Conservation (phyloP, 2,797 vertebrate species). For the Aulostomus chinensis region DNA sequence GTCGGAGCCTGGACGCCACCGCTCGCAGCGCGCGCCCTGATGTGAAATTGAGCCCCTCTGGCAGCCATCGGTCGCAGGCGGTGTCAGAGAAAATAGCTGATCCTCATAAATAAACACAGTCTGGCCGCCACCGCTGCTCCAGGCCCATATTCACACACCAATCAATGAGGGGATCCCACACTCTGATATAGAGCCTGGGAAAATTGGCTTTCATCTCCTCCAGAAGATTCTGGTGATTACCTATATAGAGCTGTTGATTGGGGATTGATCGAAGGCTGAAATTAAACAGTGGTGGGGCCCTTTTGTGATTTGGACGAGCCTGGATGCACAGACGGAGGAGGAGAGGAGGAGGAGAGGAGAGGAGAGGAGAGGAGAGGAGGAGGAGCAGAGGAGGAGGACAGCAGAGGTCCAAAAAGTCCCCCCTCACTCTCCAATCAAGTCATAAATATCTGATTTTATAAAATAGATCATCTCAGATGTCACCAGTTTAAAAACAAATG, state of each 20-base stretch:
- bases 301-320: slow-evolving; percentile 55
- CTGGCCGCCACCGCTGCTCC: slow-evolving; percentile 30
- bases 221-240: slow-evolving; percentile 71
- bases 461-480: too few species aligned
- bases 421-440: slow-evolving; percentile 12
- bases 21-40: too few species aligned
- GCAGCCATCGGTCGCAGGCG: slow-evolving; percentile 48
- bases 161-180: slow-evolving; percentile 71
- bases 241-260: slow-evolving; percentile 67
- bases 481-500: too few species aligned
- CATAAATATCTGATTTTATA: slow-evolving; percentile 11
- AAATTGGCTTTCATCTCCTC: slow-evolving; percentile 71
- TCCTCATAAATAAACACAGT: slow-evolving; percentile 66
- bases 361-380: not conserved
- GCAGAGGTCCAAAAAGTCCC: slow-evolving; percentile 23
- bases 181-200: slow-evolving; percentile 47
- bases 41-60: slow-evolving; percentile 37
- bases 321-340: slow-evolving; percentile 44
- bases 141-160: slow-evolving; percentile 57
- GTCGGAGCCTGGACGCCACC: too few species aligned
- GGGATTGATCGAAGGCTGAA: slow-evolving; percentile 73
- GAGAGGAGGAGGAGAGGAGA: slow-evolving; percentile 5
- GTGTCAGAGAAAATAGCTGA: slow-evolving; percentile 39
- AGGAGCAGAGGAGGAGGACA: slow-evolving; percentile 2
- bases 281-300: slow-evolving; percentile 61